A percentile compares a stretch with the other conserved stretches of the same genome.
Conservation (phyloP, 1,140 invertebrate species). For the Heliothis subflexa region DNA sequence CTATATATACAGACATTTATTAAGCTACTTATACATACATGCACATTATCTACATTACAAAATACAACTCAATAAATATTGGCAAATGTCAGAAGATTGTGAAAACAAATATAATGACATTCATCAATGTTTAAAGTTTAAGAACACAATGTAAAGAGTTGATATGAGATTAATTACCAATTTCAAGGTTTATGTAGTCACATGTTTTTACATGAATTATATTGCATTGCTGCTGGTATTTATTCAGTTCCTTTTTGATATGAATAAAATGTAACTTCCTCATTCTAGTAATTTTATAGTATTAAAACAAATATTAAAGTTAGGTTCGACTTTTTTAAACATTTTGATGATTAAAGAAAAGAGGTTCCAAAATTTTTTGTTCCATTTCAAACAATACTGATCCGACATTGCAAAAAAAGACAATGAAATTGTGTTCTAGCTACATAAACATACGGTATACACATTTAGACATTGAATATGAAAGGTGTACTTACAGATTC, state of each 20-base stretch:
- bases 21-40: slow-evolving; percentile 43
- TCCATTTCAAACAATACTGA: too few species aligned
- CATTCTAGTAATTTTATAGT: too few species aligned
- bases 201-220: too few species aligned
- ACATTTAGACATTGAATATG: slow-evolving; percentile 28
- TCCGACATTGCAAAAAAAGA: too few species aligned
- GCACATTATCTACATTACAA: slow-evolving; percentile 40
- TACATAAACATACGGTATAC: slow-evolving; percentile 2
- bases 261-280: too few species aligned
- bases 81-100: neutral
- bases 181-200: neutral
- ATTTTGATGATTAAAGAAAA: neutral
- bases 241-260: too few species aligned
- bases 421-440: slow-evolving; percentile 19
- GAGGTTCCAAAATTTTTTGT: too few species aligned
- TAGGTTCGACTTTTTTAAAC: too few species aligned
- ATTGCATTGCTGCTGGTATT: too few species aligned
- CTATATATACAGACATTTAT: slow-evolving; percentile 44
- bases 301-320: neutral
- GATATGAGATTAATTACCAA: neutral
- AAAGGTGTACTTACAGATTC: slow-evolving; percentile 90
- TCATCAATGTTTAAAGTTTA: slow-evolving; percentile 2
- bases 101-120: neutral
- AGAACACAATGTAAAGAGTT: slow-evolving; percentile 17
- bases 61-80: slow-evolving; percentile 5